Evolutionary conservation across 2,888 invertebrate genomes (phyloP), one percentile per base, ranked within the genome.

Genomic region (Notodonta dromedarius): DNA sequence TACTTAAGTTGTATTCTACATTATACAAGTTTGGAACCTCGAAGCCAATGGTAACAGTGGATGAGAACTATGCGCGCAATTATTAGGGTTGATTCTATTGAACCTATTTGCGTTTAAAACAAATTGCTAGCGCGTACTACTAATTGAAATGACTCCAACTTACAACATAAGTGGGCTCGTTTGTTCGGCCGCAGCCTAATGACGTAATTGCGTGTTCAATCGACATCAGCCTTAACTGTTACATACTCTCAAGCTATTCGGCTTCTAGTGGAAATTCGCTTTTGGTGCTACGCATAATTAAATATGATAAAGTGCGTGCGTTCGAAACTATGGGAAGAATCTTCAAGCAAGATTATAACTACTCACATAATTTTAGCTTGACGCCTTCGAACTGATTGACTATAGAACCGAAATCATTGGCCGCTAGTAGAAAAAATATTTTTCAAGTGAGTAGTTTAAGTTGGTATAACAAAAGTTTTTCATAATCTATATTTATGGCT

Each of bases 181-280:
- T 77, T 70, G 70, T 73, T 70, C 60, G 63, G 59, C 68, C 65
- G 60, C 57, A 62, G 35, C 58, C 60, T 82, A 81, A 83, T 78
- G 75, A 76, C 62, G 66, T 69, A 69, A 77, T 82, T 63, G 80
- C 83, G 76, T 79, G 82, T 48, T 61, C 69, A 65, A 70, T 73
- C 62, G 58, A 61, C 66, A 78, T 78, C 73, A 80, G 70, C 71
- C 59, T 48, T 62, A 61, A 59, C 59, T 51, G 63, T 64, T 59
- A 61, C 61, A 61, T 59, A 57, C 50, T 62, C 12, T 39, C 5
- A 35, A 39, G 24, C 39, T 35, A 16, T 50, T 50, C 8, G 16
- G 24, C 11, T n/a, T 8, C 12, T 32, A 14, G 52, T 52, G 52
- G 52, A 52, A 32, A 32, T 52, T 52, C 52, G 52, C 52, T 5